phyloP scores from a whole-genome alignment of 2,113 vertebrate genomes.

The Osmerus mordax region DNA sequence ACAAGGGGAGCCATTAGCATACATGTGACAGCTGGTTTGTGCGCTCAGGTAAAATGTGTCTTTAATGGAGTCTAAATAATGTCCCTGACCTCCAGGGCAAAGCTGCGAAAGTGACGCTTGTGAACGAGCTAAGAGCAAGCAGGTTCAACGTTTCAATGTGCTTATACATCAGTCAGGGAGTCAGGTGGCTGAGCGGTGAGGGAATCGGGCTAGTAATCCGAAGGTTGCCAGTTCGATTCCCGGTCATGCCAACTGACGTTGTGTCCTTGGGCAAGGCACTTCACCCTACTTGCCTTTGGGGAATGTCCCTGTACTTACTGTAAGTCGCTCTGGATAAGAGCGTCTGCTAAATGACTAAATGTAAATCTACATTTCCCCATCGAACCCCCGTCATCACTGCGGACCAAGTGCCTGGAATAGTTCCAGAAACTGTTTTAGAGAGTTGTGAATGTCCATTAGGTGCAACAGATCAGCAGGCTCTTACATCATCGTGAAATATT shows the following conservation, averaged over 20 bases:
- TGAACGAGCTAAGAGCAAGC: constrained; percentile 41
- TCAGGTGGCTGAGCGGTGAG: too few relatives aligned
- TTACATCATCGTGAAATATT: constrained; percentile 60
- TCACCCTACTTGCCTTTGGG: too few relatives aligned
- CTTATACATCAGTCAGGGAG: too few relatives aligned
- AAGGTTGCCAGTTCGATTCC: too few relatives aligned
- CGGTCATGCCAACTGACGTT: too few relatives aligned
- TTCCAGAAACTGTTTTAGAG: constrained; percentile 47
- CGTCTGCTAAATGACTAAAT: too few relatives aligned
- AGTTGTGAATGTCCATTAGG: constrained; percentile 22
- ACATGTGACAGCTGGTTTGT: constrained; percentile 41
- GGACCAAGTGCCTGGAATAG: constrained; percentile 38
- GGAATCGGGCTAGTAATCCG: too few relatives aligned
- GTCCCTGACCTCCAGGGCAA: constrained; percentile 40
- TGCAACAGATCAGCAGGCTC: constrained; percentile 12
- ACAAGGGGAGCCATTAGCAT: constrained; percentile 54
- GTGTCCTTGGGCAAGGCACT: too few relatives aligned
- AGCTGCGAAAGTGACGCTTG: constrained; percentile 43
- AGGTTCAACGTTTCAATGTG: constrained; percentile 45
- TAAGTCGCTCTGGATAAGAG: too few relatives aligned
- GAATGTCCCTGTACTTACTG: too few relatives aligned
- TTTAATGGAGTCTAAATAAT: constrained; percentile 64
- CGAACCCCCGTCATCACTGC: neutral
- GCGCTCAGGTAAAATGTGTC: constrained; percentile 51
- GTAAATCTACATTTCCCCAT: constrained; percentile 17